Evolutionary conservation across 1,140 invertebrate genomes (phyloP).

Genomic region (Drosophila tsacasi): DNA sequence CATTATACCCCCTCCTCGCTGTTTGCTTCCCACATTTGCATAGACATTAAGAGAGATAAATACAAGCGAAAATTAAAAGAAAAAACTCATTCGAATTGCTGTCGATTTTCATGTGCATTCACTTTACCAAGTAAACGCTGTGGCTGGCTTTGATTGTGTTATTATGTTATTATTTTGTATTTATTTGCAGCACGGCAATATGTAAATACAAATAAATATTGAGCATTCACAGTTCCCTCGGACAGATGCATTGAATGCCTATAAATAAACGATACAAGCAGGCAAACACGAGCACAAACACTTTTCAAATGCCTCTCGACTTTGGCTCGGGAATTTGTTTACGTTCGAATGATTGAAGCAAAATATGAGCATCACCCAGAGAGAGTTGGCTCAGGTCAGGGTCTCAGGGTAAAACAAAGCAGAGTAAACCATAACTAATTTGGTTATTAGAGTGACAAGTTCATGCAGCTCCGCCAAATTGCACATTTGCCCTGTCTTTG

Average conservation of each 20-base stretch:
- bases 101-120: slow-evolving; percentile 37
- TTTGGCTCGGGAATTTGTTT: slow-evolving; percentile 26
- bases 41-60: slow-evolving; percentile 17
- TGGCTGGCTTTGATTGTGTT: slow-evolving; percentile 34
- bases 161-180: slow-evolving; percentile 41
- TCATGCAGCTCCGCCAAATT: no score
- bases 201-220: slow-evolving; percentile 44
- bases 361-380: slow-evolving; percentile 22
- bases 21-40: slow-evolving; percentile 14
- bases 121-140: slow-evolving; percentile 33
- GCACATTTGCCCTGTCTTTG: slow-evolving; percentile 22
- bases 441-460: neutral
- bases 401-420: neutral
- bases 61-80: slow-evolving; percentile 11
- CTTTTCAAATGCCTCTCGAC: slow-evolving; percentile 41
- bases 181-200: slow-evolving; percentile 23
- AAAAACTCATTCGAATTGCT: slow-evolving; percentile 16
- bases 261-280: slow-evolving; percentile 45
- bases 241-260: slow-evolving; percentile 50
- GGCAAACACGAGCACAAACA: slow-evolving; percentile 23
- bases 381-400: slow-evolving; percentile 43
- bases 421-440: neutral
- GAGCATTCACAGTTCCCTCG: slow-evolving; percentile 11
- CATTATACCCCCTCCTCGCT: neutral
- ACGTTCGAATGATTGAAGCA: slow-evolving; percentile 34